Base-by-base conservation (phyloP, 2,113 vertebrate species). In the Odontesthes bonariensis region DNA sequence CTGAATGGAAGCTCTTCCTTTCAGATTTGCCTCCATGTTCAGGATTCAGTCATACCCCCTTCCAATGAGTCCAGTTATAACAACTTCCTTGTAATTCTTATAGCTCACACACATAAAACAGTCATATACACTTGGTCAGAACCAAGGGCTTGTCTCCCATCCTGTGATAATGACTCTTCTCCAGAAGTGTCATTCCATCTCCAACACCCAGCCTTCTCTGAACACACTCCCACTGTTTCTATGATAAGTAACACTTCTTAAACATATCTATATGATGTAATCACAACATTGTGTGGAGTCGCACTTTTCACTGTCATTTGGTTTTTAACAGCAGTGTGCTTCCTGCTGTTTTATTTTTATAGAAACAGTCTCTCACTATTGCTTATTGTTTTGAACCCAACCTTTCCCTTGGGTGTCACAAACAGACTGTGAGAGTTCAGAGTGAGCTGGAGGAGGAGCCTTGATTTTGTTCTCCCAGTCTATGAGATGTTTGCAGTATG, bases 211-310 rank as follows among this genome's bases (percentile, higher is more conserved):
- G 12, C 56, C 69, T 61, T 75, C 69, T 64, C 68, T 70, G 60
- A 78, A 74, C 64, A 63, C 68, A 76, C 89, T 74, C 90, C 87
- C 76, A 63, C 31, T 44, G 0, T 68, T 86, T 67, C 67, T 83
- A 64, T 73, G 71, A 85, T 67, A 77, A 66, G 78, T 55, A 73
- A 75, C 60, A 42, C 40, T 53, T 13, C 51, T 51, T 82, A 78
- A 57, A 38, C 53, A 74, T 74, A 84, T 77, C 23, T 14, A 19
- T 22, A 40, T 86, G 79, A 89, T 31, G 52, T 63, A 8, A 86
- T 73, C 49, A 0, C 33, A 23, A 23, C 16, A 27, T 49, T 49
- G 5, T 35, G 44, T 44, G 49, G 33, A 54, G 49, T 54, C 46
- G 57, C 53, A 71, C 22, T 9, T 35, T 33, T 56, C 33, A 46